Evolutionary conservation across 2,113 vertebrate species (phyloP).

Genomic region (Alouatta palliata): DNA sequence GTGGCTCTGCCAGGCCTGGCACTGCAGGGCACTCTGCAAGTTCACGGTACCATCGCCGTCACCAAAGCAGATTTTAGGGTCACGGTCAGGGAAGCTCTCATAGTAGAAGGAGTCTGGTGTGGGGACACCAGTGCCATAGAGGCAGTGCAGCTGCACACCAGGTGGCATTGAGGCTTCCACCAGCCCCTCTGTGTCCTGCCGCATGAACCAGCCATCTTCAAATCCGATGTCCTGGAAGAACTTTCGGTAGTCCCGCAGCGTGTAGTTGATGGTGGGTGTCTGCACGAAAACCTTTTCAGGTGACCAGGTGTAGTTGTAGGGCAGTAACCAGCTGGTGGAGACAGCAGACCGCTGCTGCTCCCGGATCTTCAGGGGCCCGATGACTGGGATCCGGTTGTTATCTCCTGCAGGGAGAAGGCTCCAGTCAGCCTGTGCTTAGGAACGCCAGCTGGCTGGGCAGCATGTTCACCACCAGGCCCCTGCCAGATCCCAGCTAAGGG

Average conservation of each 20-base stretch:
- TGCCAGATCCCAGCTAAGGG: neutral
- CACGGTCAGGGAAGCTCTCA: slow-evolving; percentile 91
- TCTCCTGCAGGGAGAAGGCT: slow-evolving; percentile 86
- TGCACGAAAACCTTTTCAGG: slow-evolving; percentile 89
- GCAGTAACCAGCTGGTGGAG: slow-evolving; percentile 95
- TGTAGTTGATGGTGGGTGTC: slow-evolving; percentile 94
- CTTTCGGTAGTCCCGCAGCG: slow-evolving; percentile 88
- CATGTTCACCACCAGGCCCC: neutral
- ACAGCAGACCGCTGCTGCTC: slow-evolving; percentile 94
- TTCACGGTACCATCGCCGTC: slow-evolving; percentile 98
- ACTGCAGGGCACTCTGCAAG: slow-evolving; percentile 90
- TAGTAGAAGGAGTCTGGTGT: slow-evolving; percentile 91
- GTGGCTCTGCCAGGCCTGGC: slow-evolving; percentile 86
- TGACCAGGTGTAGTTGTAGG: slow-evolving; percentile 93
- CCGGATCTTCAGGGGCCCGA: slow-evolving; percentile 94
- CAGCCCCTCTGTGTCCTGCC: slow-evolving; percentile 91
- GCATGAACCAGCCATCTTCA: slow-evolving; percentile 94
- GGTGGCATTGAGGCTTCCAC: slow-evolving; percentile 86
- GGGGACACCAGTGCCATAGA: slow-evolving; percentile 90
- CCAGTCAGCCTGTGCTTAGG: neutral
- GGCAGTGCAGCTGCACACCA: slow-evolving; percentile 91
- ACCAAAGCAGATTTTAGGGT: slow-evolving; percentile 89
- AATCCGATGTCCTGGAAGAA: slow-evolving; percentile 93
- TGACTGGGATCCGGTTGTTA: slow-evolving; percentile 95
- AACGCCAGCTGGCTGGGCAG: neutral